Evolutionary conservation across 2,888 invertebrate genomes (phyloP).

Genomic region (Marasmarcha lunaedactyla): DNA sequence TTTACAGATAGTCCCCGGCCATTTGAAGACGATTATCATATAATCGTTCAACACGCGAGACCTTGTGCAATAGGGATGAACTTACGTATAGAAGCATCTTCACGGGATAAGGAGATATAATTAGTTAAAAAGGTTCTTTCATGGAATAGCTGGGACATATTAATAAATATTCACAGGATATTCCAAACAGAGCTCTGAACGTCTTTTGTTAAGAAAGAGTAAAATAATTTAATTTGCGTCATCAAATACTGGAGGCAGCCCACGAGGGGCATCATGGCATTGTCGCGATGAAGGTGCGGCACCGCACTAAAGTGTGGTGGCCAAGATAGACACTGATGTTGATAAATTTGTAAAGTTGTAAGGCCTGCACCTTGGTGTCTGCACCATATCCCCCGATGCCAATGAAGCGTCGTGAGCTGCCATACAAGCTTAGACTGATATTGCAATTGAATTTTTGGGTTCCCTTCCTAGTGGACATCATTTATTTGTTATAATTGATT

Average conservation of each 20-base stretch:
- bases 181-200: constrained; percentile 22
- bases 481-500: constrained; percentile 17
- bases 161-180: constrained; percentile 11
- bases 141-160: constrained; percentile 9
- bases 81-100: constrained; percentile 3
- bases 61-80: constrained; percentile 2
- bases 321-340: constrained; percentile 13
- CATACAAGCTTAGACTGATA: constrained; percentile 13
- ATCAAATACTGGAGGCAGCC: constrained; percentile 6
- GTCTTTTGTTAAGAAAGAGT: constrained; percentile 12
- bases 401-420: constrained; percentile 12
- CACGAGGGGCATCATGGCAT: constrained; percentile 6
- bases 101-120: constrained; percentile 6
- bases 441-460: constrained; percentile 9
- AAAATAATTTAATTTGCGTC: constrained; percentile 8
- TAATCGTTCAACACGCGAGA: constrained; percentile 10
- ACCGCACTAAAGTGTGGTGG: constrained; percentile 16
- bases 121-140: constrained; percentile 7
- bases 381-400: constrained; percentile 12
- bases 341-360: constrained; percentile 13
- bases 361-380: constrained; percentile 14
- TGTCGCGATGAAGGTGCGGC: constrained; percentile 2
- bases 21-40: constrained; percentile 2
- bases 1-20: not conserved
- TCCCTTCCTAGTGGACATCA: constrained; percentile 17